Evolutionary conservation across 2,113 vertebrate species (phyloP), one percentile per base, ranked within the genome.

Genomic region (Rhadina sibilatrix): DNA sequence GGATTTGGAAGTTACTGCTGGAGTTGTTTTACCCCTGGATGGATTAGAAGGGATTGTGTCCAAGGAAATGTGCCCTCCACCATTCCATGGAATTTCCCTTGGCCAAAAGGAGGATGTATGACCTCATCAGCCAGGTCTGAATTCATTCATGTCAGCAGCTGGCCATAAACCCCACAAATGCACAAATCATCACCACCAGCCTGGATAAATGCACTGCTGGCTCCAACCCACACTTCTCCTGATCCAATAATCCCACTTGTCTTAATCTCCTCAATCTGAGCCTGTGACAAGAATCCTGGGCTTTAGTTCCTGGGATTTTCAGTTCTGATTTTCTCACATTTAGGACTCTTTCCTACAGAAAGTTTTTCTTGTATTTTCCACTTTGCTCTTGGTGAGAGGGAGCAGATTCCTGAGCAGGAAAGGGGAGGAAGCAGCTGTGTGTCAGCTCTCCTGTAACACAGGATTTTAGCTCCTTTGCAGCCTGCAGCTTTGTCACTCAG

Each of bases 31-130:
- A 6, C 28, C 19, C 8, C 46, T 49, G 27, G 35, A 14, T 17
- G 4, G 21, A 0, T 35, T 18, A 9, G 6, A n/a, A 44, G 21
- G 46, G 61, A 11, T 35, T 49, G 38, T 38, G 7, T 3, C 54
- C 37, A 27, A 17, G 46, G 22, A 9, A 2, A 5, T 0, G 11
- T 40, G 64, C 14, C 8, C 30, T 47, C 18, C 66, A 14, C 33
- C 27, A 3, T n/a, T 28, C 38, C 60, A 15, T 0, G 12, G 23
- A 10, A 52, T 54, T 37, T 60, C 47, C 80, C 35, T 23, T 76
- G 33, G 63, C 56, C n/a, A n/a, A 24, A 56, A 54, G 31, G 6
- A 12, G 33, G 23, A 3, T 5, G 40, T 64, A 59, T 33, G 52
- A 18, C 38, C 37, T 69, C 15, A 25, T 44, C 63, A 80, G 59